Percentiles rank a stretch among this genome's conserved stretches.
Evolutionary conservation across 2,888 invertebrate genomes (phyloP).

Genomic region (Lasiommata megera): DNA sequence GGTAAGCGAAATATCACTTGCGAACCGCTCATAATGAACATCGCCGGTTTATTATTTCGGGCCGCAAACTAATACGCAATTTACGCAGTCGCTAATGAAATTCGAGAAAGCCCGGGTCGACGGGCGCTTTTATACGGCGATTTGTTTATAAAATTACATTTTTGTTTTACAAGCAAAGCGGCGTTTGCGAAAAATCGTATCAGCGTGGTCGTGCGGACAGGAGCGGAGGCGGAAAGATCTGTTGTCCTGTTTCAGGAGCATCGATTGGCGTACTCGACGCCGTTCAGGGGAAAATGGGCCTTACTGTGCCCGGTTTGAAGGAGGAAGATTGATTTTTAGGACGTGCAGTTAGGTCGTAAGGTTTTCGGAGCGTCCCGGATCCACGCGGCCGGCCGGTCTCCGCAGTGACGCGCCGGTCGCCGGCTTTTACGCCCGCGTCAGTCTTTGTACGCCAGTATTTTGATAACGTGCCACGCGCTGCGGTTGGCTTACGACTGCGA

Average conservation of each 20-base stretch:
- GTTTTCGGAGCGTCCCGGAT: slow-evolving; percentile 49
- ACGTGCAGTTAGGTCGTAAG: slow-evolving; percentile 55
- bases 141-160: slow-evolving; percentile 59
- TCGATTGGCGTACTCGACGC: slow-evolving; percentile 64
- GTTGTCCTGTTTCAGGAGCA: slow-evolving; percentile 76
- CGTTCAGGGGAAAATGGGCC: slow-evolving; percentile 35
- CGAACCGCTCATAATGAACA: slow-evolving; percentile 17
- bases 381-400: slow-evolving; percentile 68
- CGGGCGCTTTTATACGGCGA: slow-evolving; percentile 40
- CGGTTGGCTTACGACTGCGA: slow-evolving; percentile 43
- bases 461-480: slow-evolving; percentile 51
- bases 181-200: slow-evolving; percentile 57
- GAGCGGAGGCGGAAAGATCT: slow-evolving; percentile 72
- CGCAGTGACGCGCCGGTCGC: slow-evolving; percentile 75
- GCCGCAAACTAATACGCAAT: slow-evolving; percentile 38
- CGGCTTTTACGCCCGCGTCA: slow-evolving; percentile 58
- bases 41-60: slow-evolving; percentile 19
- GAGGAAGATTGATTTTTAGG: slow-evolving; percentile 40
- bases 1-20: slow-evolving; percentile 15
- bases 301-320: slow-evolving; percentile 36
- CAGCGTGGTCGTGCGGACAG: slow-evolving; percentile 51
- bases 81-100: slow-evolving; percentile 52
- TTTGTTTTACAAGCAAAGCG: slow-evolving; percentile 50
- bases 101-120: slow-evolving; percentile 44
- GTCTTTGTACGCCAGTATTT: slow-evolving; percentile 27